These are phyloP conservation scores for human (Homo sapiens) DNA, from an alignment of 2,113 vertebrate species.

Conservation along the genomic window GRCh38 chr3:124231001-124231500, in stretches of 20 bases:
- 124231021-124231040: neutral
- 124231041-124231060: neutral
- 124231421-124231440: neutral
- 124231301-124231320: neutral
- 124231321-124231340: neutral
- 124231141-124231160: neutral
- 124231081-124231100: neutral
- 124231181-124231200: neutral
- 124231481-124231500: neutral
- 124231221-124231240: neutral
- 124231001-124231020: neutral
- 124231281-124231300: neutral
- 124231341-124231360: neutral
- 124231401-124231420: neutral
- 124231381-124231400: neutral
- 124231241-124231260: neutral
- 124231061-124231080: neutral
- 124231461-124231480: neutral
- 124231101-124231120: neutral
- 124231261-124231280: accelerated
- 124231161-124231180: neutral
- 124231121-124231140: neutral
- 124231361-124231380: neutral
- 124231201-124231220: neutral
- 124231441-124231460: neutral